These are phyloP conservation scores for Nycticorax nycticorax DNA, from an alignment of 2,113 vertebrate genomes.

Conservation along the genomic window DNA sequence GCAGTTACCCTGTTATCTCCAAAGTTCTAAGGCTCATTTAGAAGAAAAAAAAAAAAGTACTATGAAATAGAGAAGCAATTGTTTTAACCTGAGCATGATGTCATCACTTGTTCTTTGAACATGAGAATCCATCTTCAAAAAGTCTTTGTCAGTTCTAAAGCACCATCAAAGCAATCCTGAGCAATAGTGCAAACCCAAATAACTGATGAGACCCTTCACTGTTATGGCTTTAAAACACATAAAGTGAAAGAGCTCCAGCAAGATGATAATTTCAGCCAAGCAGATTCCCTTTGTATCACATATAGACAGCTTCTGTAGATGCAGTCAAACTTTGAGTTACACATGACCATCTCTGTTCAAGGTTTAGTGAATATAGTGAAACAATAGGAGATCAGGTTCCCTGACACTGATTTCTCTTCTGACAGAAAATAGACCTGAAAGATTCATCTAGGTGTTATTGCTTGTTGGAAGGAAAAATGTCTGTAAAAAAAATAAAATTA, in stretches of 20 bases:
- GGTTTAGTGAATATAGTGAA: neutral
- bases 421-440: neutral
- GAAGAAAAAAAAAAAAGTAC: neutral
- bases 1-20: neutral
- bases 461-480: neutral
- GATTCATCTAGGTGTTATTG: neutral
- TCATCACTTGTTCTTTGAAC: neutral
- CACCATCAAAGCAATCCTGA: neutral
- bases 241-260: neutral
- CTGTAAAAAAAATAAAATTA: neutral
- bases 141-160: neutral
- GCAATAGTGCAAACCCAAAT: neutral
- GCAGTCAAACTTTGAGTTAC: neutral
- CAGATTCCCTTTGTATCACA: neutral
- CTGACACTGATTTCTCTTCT: neutral
- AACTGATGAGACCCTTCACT: neutral
- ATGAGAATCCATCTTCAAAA: neutral
- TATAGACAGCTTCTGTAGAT: neutral
- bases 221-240: neutral
- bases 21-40: neutral
- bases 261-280: neutral
- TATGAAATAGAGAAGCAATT: neutral
- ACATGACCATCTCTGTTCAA: neutral
- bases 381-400: neutral
- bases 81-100: neutral